Evolutionary conservation across 2,113 vertebrate genomes (phyloP), one percentile per base, ranked within the genome.

Genomic region (Silurus glanis): DNA sequence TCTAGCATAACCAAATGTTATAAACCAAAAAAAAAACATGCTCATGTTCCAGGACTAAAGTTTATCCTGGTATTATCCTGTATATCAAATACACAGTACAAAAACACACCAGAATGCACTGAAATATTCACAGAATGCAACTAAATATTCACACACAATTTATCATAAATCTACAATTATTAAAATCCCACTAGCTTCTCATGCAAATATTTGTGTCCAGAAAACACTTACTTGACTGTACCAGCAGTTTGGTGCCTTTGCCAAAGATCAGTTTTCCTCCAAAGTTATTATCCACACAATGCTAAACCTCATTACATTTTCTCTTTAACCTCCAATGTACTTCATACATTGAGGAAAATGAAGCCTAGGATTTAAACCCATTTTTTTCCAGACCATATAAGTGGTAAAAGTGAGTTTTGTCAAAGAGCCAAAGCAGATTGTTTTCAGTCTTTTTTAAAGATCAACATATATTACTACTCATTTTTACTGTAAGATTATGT

Each of bases 371-470:
- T 49, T 72, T 47, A 21, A 72, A 72, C 9, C 45, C 16, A 21
- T 51, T 23, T 75, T 47, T 51, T 51, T n/a, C n/a, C 47, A 74
- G 23, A 21, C 45, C 13, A n/a, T 53, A 3, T 53, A 53, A 25
- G 19, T 12, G 6, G 21, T 3, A 76, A 53, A 6, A 55, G 53
- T 78, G 6, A 84, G 23, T 25, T 19, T 13, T 17, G 69, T 75
- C 13, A 79, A 80, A 51, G 25, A 49, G 6, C 61, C 78, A 83
- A 88, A 88, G 80, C 85, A 5, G 0, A 90, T 4, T 9, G 69
- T 7, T 72, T 79, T 85, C 89, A 88, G 83, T 85, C 86, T 12
- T 12, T 66, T 66, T 2, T 28, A 25, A 10, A 2, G 25, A 2
- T 69, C 9, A 12, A 37, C 10, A 14, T 69, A 13, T 6, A 69